phyloP scores from a whole-genome alignment of 1,140 invertebrate genomes.

The Cydia strobilella region DNA sequence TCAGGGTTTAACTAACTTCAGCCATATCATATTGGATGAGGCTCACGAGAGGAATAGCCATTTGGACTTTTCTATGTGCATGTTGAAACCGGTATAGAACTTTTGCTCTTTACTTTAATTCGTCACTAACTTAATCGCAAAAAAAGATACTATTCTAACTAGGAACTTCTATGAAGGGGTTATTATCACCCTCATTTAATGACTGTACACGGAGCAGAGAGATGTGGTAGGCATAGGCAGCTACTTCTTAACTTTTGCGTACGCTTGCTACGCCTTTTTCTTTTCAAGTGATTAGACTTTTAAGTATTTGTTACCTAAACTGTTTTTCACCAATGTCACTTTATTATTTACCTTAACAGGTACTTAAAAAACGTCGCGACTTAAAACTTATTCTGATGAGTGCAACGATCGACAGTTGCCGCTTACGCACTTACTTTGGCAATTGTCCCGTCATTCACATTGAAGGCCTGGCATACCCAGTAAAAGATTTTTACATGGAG shows the following conservation, averaged over 20 bases:
- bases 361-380: constrained; percentile 82
- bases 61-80: constrained; percentile 89
- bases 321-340: too few relatives aligned
- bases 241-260: too few relatives aligned
- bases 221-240: too few relatives aligned
- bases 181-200: too few relatives aligned
- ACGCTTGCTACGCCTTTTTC: too few relatives aligned
- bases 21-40: constrained; percentile 91
- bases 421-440: constrained; percentile 85
- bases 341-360: constrained; percentile 72
- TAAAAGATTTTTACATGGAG: constrained; percentile 91
- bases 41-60: constrained; percentile 91
- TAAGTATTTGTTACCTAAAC: too few relatives aligned
- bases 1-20: constrained; percentile 83
- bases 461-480: constrained; percentile 93
- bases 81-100: constrained; percentile 84
- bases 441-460: constrained; percentile 91
- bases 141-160: too few relatives aligned
- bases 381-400: constrained; percentile 96
- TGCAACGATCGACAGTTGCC: constrained; percentile 92
- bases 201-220: too few relatives aligned
- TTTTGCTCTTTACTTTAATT: neutral
- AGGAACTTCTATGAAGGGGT: too few relatives aligned
- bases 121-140: neutral
- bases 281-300: too few relatives aligned